Base-by-base conservation (phyloP, 1,140 invertebrate species). In the Trissolcus basalis region DNA sequence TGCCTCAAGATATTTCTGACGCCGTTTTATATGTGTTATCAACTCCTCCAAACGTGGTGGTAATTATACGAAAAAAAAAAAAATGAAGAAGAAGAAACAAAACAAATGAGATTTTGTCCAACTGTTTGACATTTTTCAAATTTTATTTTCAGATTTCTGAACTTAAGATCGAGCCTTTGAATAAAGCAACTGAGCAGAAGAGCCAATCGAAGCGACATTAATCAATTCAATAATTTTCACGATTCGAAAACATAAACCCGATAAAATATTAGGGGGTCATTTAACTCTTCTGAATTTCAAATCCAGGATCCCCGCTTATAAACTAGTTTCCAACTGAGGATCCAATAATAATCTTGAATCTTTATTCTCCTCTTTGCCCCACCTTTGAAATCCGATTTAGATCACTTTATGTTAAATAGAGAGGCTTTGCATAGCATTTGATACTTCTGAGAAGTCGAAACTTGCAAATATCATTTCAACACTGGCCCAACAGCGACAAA, bases 401-500 rank as follows among this genome's bases (percentile, higher is more conserved):
- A 63, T 72, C 75, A 75, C 36, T 69, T 78, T 81, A 80, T 81
- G 77, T 77, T 77, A 81, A 79, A 51, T 32, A 27, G 19, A 27
- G 19, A 56, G 68, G 67, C 54, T 78, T 81, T 80, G 80, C 71
- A 74, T 77, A 73, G 71, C 59, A 69, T 74, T 77, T 69, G 64
- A 73, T 77, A 63, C 63, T 67, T 69, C 55, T 64, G 67, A 63
- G 65, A 73, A 70, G 67, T 63, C 11, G 54, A 77, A 68, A 59
- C 64, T 69, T 50, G 68, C 51, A 54, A 64, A 64, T 65, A 68
- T 61, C 58, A 54, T 73, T 78, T 80, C 72, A 76, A 70, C 71
- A 78, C 68, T n/a, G 50, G 43, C 7, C 15, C 27, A 45, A 39
- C 3, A 8, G 44, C 50, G 1, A 49, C 19, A 63, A 71, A 63